phyloP scores from a whole-genome alignment of 2,888 invertebrate species.

The Ochlodes sylvanus region DNA sequence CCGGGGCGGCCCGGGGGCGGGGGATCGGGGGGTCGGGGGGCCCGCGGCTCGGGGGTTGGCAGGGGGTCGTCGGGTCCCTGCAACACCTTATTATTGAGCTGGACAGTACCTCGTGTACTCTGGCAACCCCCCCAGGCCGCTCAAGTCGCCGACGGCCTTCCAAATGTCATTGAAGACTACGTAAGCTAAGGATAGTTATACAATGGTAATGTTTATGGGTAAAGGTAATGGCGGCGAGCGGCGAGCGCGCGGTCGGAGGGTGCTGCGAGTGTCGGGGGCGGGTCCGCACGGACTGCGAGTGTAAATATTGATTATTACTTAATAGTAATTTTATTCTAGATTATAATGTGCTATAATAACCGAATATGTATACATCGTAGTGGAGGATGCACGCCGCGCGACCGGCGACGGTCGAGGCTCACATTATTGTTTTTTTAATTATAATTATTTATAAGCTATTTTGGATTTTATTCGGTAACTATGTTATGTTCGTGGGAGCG shows the following conservation, averaged over 20 bases:
- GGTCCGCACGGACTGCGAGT: conserved; percentile 57
- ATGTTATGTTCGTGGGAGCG: conserved; percentile 47
- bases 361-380: conserved; percentile 62
- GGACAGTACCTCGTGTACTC: too few relatives aligned
- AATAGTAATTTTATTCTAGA: conserved; percentile 82
- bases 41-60: too few relatives aligned
- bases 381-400: conserved; percentile 42
- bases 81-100: too few relatives aligned
- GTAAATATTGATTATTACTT: conserved; percentile 82
- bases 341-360: conserved; percentile 77
- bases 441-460: conserved; percentile 65
- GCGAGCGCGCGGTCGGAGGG: too few relatives aligned
- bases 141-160: conserved; percentile 17
- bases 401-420: conserved; percentile 49
- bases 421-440: conserved; percentile 64
- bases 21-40: too few relatives aligned
- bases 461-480: conserved; percentile 64
- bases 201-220: conserved; percentile 43
- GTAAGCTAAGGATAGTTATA: conserved; percentile 38
- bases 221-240: conserved; percentile 33
- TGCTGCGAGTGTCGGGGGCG: conserved; percentile 50
- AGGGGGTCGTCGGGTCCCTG: background rate
- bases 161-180: conserved; percentile 14
- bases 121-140: too few relatives aligned
- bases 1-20: conserved; percentile 14